A percentile compares a stretch with the other conserved stretches of the same genome.
phyloP scores from a whole-genome alignment of 2,888 invertebrate genomes.

The Troides helena region DNA sequence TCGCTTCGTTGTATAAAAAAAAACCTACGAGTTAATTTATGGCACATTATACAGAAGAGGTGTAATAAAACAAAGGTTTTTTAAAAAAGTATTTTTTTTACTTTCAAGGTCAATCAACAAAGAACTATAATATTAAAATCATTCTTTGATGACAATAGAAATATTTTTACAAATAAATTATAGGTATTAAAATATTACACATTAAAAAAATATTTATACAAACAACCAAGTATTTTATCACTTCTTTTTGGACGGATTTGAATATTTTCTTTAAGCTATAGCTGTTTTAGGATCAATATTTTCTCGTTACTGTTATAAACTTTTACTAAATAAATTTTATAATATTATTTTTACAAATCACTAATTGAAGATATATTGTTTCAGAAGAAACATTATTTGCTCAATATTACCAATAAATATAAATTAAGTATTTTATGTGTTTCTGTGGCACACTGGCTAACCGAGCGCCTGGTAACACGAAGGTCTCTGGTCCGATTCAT shows the following conservation, averaged over 20 bases:
- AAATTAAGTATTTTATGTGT: no score
- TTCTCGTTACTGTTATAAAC: background rate
- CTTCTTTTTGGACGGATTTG: background rate
- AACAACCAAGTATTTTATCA: background rate
- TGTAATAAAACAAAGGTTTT: background rate
- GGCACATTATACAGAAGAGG: background rate
- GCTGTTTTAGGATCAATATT: background rate
- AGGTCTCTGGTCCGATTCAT: no score
- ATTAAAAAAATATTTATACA: background rate
- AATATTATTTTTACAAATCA: background rate
- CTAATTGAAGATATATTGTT: no score
- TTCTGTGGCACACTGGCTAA: no score
- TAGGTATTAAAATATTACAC: background rate
- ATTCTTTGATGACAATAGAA: background rate
- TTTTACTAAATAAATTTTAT: background rate
- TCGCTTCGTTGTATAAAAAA: no score
- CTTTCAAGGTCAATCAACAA: background rate
- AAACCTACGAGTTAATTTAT: constrained; percentile 7
- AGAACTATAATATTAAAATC: constrained; percentile 1
- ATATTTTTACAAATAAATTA: constrained; percentile 14
- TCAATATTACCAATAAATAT: no score
- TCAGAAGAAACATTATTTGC: no score
- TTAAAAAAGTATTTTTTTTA: background rate
- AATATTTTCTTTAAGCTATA: background rate
- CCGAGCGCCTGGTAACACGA: no score